Evolutionary conservation across 2,888 invertebrate species (phyloP).

Genomic region (Limnephilus auricula): DNA sequence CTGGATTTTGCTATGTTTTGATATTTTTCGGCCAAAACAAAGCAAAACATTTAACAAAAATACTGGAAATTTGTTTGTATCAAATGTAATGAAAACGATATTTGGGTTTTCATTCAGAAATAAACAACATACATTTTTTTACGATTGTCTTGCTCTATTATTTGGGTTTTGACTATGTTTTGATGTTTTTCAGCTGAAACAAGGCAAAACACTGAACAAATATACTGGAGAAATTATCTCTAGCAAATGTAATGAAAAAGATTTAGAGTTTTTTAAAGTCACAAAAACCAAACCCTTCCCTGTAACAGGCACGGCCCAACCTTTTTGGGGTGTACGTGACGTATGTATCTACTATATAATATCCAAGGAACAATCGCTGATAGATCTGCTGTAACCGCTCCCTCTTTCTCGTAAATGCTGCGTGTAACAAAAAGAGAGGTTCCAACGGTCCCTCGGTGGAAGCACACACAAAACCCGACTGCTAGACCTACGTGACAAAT

Average conservation of each 20-base stretch:
- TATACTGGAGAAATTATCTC: background rate
- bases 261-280: background rate
- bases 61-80: too few species aligned
- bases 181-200: background rate
- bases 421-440: background rate
- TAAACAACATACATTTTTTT: background rate
- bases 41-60: too few species aligned
- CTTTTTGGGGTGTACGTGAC: background rate
- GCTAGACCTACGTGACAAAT: background rate
- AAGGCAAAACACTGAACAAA: background rate
- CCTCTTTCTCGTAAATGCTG: background rate
- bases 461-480: background rate
- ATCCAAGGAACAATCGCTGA: background rate
- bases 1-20: too few species aligned
- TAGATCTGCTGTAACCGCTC: background rate
- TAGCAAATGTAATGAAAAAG: background rate
- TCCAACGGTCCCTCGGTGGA: background rate
- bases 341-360: background rate
- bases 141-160: background rate
- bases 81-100: too few species aligned
- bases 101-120: too few species aligned
- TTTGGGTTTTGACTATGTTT: background rate
- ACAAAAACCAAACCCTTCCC: background rate
- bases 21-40: too few species aligned
- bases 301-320: background rate